phyloP scores from a whole-genome alignment of 1,140 invertebrate species.

The Zaprionus lachaisei region DNA sequence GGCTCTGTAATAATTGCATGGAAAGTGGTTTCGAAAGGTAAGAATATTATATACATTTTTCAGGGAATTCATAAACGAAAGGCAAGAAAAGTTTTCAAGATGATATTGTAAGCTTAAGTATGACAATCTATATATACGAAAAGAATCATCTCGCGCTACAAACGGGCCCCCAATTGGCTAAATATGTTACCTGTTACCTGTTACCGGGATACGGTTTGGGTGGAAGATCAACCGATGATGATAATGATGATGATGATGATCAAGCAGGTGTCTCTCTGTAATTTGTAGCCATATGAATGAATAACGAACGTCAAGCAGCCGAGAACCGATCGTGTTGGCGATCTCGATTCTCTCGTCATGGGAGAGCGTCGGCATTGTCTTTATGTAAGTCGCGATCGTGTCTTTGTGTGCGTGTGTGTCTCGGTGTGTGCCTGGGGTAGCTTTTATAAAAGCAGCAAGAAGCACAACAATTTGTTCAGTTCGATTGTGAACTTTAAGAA shows the following conservation, averaged over 20 bases:
- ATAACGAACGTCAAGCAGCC: neutral
- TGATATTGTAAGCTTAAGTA: neutral
- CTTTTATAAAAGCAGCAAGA: constrained; percentile 81
- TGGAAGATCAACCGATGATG: neutral
- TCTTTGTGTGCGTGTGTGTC: constrained; percentile 1
- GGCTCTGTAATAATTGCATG: neutral
- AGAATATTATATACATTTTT: neutral
- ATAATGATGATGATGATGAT: neutral
- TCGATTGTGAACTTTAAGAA: constrained; percentile 67
- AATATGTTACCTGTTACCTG: neutral
- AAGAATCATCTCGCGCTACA: neutral
- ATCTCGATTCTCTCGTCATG: constrained; percentile 27
- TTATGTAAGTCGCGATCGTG: constrained; percentile 32
- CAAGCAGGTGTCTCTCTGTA: neutral
- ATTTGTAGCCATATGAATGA: neutral
- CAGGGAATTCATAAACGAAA: neutral
- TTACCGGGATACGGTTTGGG: neutral
- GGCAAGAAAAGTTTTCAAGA: neutral
- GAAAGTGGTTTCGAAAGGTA: neutral
- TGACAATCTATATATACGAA: constrained; percentile 6
- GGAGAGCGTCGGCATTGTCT: constrained; percentile 47
- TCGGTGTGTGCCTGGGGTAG: constrained; percentile 29
- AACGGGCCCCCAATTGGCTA: neutral
- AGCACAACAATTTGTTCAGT: constrained; percentile 68
- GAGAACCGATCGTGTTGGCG: constrained; percentile 34